A percentile compares a stretch with the other conserved stretches of the same genome.
These are phyloP conservation scores for Apostichopus parvimensis DNA, from an alignment of 35 echinoderm and acorn worm genomes.

Conservation along the genomic window DNA sequence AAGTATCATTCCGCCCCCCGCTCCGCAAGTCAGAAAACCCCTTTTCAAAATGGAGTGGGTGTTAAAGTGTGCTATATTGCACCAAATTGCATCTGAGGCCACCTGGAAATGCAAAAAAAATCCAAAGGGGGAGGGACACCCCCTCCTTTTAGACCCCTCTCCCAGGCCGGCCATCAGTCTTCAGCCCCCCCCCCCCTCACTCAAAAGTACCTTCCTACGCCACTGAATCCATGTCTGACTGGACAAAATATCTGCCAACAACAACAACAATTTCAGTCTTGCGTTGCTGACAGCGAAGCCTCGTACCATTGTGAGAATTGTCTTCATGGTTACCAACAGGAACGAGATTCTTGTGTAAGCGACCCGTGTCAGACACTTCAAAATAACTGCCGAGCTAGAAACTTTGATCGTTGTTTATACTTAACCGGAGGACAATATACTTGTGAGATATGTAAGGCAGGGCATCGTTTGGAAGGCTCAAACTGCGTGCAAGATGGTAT, in stretches of 20 bases:
- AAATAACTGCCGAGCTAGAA: conserved; percentile 6
- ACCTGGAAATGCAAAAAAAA: no score
- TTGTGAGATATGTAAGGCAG: conserved; percentile 20
- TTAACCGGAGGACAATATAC: not conserved
- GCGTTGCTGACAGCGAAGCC: not conserved
- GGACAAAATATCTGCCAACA: conserved; percentile 7
- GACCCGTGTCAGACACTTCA: conserved; percentile 24
- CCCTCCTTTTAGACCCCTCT: no score
- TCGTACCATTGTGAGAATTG: conserved; percentile 36
- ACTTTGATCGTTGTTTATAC: conserved; percentile 34
- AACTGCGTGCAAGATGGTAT: not conserved
- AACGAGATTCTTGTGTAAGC: not conserved
- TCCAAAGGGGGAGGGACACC: no score
- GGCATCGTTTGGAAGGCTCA: not conserved
- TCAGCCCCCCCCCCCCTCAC: no score
- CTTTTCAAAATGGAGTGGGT: no score
- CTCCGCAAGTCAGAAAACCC: no score
- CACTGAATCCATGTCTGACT: not conserved
- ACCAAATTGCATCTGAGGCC: no score
- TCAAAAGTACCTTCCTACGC: no score
- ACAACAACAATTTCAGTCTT: not conserved
- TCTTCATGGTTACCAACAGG: not conserved
- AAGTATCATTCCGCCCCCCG: no score
- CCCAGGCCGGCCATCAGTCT: no score
- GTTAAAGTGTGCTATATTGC: no score